phyloP scores from a whole-genome alignment of 2,797 vertebrate genomes.

The Streptopelia turtur region DNA sequence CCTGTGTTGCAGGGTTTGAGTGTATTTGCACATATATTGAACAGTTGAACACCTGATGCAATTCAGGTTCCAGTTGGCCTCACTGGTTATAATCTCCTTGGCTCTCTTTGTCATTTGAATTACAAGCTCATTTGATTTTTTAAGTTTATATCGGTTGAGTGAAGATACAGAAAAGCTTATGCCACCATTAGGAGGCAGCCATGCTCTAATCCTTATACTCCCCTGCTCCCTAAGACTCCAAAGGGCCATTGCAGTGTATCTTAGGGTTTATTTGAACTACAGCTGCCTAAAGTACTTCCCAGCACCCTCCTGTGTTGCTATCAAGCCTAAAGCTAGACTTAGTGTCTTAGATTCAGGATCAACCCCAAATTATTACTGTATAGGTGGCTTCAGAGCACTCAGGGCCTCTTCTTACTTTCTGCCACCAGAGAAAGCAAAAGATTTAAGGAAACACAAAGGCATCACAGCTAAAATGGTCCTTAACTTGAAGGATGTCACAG shows the following conservation, averaged over 20 bases:
- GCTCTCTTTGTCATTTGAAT: not conserved
- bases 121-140: not conserved
- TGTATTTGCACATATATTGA: not conserved
- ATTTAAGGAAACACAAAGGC: not conserved
- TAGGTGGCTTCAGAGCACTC: not conserved
- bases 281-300: not conserved
- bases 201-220: not conserved
- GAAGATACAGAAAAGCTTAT: not conserved
- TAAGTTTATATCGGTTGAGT: not conserved
- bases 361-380: not conserved
- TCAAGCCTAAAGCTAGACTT: not conserved
- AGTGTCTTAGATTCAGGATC: not conserved
- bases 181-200: not conserved
- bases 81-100: not conserved
- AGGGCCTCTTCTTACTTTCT: not conserved
- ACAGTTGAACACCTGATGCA: not conserved
- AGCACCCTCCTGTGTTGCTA: not conserved
- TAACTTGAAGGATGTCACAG: not conserved
- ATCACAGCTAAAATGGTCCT: not conserved
- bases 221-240: not conserved
- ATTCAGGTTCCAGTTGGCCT: not conserved
- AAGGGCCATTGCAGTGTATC: not conserved
- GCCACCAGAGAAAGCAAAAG: not conserved
- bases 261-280: not conserved
- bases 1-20: not conserved